phyloP scores from a whole-genome alignment of 2,888 invertebrate genomes.

The Glyphotaelius pellucidus region DNA sequence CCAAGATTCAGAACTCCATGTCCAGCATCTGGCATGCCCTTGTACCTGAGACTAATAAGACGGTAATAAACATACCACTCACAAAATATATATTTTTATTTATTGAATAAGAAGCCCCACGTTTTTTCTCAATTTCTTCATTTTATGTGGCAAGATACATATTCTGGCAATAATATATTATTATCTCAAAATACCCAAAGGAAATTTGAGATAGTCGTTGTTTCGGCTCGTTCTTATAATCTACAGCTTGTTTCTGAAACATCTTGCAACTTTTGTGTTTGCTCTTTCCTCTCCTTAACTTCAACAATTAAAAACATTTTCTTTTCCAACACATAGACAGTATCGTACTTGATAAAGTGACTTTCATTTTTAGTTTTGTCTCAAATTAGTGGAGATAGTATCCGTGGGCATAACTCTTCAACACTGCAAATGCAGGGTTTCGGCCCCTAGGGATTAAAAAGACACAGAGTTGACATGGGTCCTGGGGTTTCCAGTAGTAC shows the following conservation, averaged over 20 bases:
- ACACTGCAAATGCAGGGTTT: too few species aligned
- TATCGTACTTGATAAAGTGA: too few species aligned
- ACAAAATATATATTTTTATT: slow-evolving; percentile 64
- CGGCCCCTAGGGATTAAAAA: neutral
- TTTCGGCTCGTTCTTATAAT: too few species aligned
- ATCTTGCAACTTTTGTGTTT: neutral
- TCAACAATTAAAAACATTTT: too few species aligned
- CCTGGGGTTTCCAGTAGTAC: neutral
- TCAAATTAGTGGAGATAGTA: too few species aligned
- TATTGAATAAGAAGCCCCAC: too few species aligned
- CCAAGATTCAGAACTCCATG: slow-evolving; percentile 95
- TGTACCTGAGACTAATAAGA: slow-evolving; percentile 90
- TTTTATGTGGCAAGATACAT: neutral
- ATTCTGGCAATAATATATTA: neutral
- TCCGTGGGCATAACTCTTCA: too few species aligned
- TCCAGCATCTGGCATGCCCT: slow-evolving; percentile 95
- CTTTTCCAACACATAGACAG: too few species aligned
- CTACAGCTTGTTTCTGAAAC: too few species aligned
- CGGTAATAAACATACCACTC: slow-evolving; percentile 75
- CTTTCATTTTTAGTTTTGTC: too few species aligned
- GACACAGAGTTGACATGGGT: neutral
- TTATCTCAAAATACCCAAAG: neutral
- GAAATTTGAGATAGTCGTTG: too few species aligned
- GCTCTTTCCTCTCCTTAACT: neutral
- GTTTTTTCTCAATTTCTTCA: too few species aligned